Evolutionary conservation across 1,140 invertebrate genomes (phyloP), one percentile per base, ranked within the genome.

Genomic region (Aphelenchoides besseyi): DNA sequence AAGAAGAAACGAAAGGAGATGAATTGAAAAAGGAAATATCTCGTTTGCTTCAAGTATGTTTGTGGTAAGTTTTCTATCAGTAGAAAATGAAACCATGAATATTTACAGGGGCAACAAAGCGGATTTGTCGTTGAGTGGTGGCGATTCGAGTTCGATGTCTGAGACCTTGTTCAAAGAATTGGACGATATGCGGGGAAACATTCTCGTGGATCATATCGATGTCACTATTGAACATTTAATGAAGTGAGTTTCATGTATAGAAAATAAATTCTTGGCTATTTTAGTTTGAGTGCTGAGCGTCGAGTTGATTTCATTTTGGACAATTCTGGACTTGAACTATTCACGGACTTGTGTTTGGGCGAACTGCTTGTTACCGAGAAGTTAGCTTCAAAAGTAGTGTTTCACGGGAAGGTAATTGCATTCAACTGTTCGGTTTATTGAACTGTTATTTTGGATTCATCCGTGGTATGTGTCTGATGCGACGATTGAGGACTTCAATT

Each of bases 391-490:
- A 89, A 88, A 86, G 87, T 98, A 52, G 86, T 90, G 68, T 91
- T 98, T 77, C 90, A 95, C 85, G 90, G 91, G 0, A 98, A 98
- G 88, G 86, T 88, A 52, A 0, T 30, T 18, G 2, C 12, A 41
- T 54, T 9, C 26, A 23, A 9, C 35, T 76, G 32, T 68, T 70
- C 16, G 8, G 5, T 29, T n/a, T 32, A 69, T 71, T 48, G 28
- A 29, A 12, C 2, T 36, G 26, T 23, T 28, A 0, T 36, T 74
- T 69, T 57, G 80, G 80, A 33, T 54, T 8, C 90, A 93, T 74
- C 95, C 95, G 0, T 98, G 96, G 96, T 98, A 92, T 85, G 90
- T 98, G 0, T 98, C 95, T 8, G 96, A 98, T 85, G 90, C 91
- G 0, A 92, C 89, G 3, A 76, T 76, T 23, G 79, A 85, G 3